phyloP scores from a whole-genome alignment of 1,140 invertebrate genomes.

The Cyclargus thomasi region DNA sequence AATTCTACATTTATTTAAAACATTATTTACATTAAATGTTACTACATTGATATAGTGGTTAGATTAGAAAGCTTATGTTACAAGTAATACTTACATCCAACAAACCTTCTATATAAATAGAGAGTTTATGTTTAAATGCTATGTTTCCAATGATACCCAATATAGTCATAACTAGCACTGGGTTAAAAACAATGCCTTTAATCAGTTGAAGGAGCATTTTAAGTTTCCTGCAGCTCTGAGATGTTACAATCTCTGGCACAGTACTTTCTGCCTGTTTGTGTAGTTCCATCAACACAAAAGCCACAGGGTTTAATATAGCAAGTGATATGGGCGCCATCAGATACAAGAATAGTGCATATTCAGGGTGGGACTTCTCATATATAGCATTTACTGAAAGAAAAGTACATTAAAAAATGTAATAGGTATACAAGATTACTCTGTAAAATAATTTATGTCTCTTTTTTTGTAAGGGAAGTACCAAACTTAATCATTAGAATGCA shows the following conservation, averaged over 20 bases:
- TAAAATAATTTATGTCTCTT: too few relatives aligned
- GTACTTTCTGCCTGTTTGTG: slow-evolving; percentile 77
- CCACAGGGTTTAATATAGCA: slow-evolving; percentile 94
- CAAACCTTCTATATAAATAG: slow-evolving; percentile 83
- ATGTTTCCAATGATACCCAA: slow-evolving; percentile 92
- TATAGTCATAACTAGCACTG: slow-evolving; percentile 94
- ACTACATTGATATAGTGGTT: too few relatives aligned
- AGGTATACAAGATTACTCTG: too few relatives aligned
- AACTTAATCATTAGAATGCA: too few relatives aligned
- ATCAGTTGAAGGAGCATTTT: slow-evolving; percentile 56
- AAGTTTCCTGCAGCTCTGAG: slow-evolving; percentile 23
- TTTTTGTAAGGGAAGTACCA: too few relatives aligned
- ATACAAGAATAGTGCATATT: slow-evolving; percentile 94
- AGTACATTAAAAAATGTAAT: too few relatives aligned
- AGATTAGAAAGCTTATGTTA: too few relatives aligned
- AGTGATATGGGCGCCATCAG: slow-evolving; percentile 95
- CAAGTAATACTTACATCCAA: slow-evolving; percentile 78
- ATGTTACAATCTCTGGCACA: slow-evolving; percentile 20
- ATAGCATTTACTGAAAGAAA: slow-evolving; percentile 82
- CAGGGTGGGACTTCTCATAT: slow-evolving; percentile 87
- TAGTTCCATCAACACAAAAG: slow-evolving; percentile 93
- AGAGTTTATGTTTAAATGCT: slow-evolving; percentile 85
- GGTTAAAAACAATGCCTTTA: slow-evolving; percentile 89
- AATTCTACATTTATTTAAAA: too few relatives aligned
- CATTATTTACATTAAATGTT: too few relatives aligned